Evolutionary conservation across 2,113 vertebrate genomes (phyloP), one percentile per base, ranked within the genome.

Genomic region (Clarias batrachus): DNA sequence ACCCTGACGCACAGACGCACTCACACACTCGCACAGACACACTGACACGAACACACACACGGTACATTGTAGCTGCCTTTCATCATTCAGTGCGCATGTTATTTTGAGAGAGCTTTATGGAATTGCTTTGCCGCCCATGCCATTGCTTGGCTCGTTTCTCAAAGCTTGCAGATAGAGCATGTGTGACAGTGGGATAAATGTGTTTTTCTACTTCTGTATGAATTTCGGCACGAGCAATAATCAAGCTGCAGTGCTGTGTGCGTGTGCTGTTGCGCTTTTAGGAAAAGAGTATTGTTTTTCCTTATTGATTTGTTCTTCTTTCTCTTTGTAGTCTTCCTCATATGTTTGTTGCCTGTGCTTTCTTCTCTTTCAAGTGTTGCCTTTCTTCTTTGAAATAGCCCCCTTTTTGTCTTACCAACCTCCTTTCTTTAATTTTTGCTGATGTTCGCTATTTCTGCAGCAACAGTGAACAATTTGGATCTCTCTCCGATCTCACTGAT

Each of bases 71-170:
- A 78, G 71, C 54, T 71, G 57, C 70, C 70, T 83, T 74, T 66
- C 77, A 37, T 41, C 41, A 71, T 78, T 65, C 30, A 56, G 13
- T 77, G 81, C 60, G 60, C 74, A 73, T 60, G 17, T 77, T 74
- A 27, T 60, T 86, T 41, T 81, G 27, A 60, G 30, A 71, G 21
- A 81, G 76, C 63, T 77, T 83, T 76, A 17, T 65, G 57, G 41
- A 56, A 82, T 83, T 54, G 71, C 57, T 66, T 81, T 81, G 23
- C 48, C 48, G 27, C 30, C 41, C 70, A 19, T 27, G 77, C 89
- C 83, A 84, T 85, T 87, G 78, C 60, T 78, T 66, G 82, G 71
- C n/a, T 90, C 84, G 85, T 85, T 86, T 73, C 82, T 68, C 23
- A 82, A 65, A 81, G 85, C 82, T 73, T 37, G 68, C 27, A 74